Base-by-base conservation (phyloP, 2,113 vertebrate genomes). In the Pteruthius melanotis region DNA sequence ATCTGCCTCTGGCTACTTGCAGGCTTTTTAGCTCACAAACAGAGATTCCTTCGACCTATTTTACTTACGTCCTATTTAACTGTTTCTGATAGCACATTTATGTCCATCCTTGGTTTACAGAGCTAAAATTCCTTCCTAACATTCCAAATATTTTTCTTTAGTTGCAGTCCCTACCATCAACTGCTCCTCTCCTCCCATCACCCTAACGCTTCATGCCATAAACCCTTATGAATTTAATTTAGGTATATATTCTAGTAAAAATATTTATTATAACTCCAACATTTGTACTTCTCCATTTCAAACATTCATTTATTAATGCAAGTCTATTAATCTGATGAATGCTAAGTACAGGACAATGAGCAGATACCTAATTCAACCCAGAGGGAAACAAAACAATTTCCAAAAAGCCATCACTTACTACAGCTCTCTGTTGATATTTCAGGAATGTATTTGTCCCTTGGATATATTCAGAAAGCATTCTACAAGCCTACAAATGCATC, bases 381-480 rank as follows among this genome's bases (percentile, higher is more conserved):
- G 65, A 97, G 97, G 97, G 94, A 97, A 97, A 93, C 80, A 95
- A 97, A 97, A 94, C 80, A 76, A 96, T 96, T 97, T 97, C 93
- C 83, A 77, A 97, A 92, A 97, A 95, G 96, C 94, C 96, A 97
- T 97, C 96, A 95, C 95, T 98, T 97, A 94, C 28, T 96, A 84
- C 79, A 97, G 96, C 96, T 93, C 94, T 95, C 94, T 97, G 94
- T 93, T 98, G 98, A 91, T 97, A 97, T 94, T 97, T 98, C 96
- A 97, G 93, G 94, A 96, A 95, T 66, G 64, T 90, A 96, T 98
- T 89, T 95, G 87, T 98, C 97, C 97, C 97, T 98, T 97, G 96
- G 97, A 97, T 97, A 97, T 96, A 97, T 95, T 97, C 96, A 96
- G 83, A 89, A 95, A 96, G 53, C 72, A 11, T 95, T 96, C 74